A percentile compares a stretch with the other conserved stretches of the same genome.
Evolutionary conservation across 2,113 vertebrate genomes (phyloP).

Genomic region (Acrocephalus kingi): DNA sequence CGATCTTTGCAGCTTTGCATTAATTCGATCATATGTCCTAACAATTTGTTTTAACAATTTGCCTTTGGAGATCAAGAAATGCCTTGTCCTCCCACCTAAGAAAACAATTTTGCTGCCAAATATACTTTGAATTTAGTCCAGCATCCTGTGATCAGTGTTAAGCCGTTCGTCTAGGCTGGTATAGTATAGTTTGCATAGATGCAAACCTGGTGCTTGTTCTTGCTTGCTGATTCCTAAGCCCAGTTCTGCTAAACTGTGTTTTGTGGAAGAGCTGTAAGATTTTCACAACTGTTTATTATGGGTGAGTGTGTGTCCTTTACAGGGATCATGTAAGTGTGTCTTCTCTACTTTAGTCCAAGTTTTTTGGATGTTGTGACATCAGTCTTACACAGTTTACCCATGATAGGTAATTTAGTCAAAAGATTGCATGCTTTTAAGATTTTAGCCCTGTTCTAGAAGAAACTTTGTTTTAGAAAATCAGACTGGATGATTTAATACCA

Average conservation of each 20-base stretch:
- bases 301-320: neutral
- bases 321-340: neutral
- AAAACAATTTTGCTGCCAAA: neutral
- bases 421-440: neutral
- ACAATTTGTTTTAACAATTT: accelerated
- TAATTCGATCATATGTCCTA: neutral
- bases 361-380: neutral
- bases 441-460: neutral
- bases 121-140: neutral
- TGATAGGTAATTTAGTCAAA: accelerated
- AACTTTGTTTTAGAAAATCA: neutral
- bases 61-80: neutral
- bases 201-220: neutral
- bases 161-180: accelerated
- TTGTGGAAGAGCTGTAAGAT: accelerated
- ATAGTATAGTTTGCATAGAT: neutral
- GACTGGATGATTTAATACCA: neutral
- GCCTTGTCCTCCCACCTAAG: neutral
- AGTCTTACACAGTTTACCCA: neutral
- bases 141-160: neutral
- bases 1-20: neutral
- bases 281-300: neutral
- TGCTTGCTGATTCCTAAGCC: neutral
- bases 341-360: neutral
- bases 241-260: neutral